Conservation (phyloP, 2,888 invertebrate species). For the Ganaspis brasiliensis region DNA sequence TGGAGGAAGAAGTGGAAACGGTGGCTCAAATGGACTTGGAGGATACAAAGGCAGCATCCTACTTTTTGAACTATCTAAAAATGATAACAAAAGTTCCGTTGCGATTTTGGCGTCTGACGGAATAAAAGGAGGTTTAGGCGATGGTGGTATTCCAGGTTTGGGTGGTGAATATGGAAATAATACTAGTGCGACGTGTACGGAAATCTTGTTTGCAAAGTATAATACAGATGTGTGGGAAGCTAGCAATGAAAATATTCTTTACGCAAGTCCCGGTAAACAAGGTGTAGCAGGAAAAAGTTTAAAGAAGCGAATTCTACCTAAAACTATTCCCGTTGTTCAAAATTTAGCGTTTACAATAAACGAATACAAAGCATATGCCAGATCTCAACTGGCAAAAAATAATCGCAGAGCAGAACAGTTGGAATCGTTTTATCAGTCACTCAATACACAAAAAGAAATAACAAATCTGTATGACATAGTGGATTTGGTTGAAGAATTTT, state of each 20-base stretch:
- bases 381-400: neutral
- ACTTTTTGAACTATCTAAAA: neutral
- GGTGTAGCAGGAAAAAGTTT: neutral
- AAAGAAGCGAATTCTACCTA: neutral
- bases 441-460: neutral
- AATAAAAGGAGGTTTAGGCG: neutral
- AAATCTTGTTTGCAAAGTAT: neutral
- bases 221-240: neutral
- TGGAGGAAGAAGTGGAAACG: neutral
- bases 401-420: neutral
- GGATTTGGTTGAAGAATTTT: neutral
- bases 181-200: neutral
- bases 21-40: neutral
- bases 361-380: neutral
- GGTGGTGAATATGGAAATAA: neutral
- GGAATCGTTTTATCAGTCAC: neutral
- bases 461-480: neutral
- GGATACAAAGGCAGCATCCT: neutral
- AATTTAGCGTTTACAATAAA: neutral
- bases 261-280: neutral
- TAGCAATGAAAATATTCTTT: neutral
- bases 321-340: neutral
- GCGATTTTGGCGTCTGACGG: too few species aligned
- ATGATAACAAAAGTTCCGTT: neutral
- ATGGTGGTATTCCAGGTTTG: neutral